Evolutionary conservation across 2,113 vertebrate species (phyloP).

Genomic region (Gadus macrocephalus): DNA sequence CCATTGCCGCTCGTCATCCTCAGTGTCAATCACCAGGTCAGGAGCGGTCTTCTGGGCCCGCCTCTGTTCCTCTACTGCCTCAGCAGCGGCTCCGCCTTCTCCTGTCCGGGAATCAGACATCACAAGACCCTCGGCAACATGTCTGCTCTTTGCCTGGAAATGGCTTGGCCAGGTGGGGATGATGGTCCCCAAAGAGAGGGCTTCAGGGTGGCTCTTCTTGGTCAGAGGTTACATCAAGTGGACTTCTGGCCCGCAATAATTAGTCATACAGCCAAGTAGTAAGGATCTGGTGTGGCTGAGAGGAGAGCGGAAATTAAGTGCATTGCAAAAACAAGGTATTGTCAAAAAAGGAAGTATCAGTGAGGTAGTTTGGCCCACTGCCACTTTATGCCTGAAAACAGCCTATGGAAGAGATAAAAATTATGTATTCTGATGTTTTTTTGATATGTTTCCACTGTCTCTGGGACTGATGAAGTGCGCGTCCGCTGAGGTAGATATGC

Average conservation of each 20-base stretch:
- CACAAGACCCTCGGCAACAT: conserved; percentile 55
- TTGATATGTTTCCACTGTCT: neutral
- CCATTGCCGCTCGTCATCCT: conserved; percentile 73
- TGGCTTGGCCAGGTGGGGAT: conserved; percentile 5
- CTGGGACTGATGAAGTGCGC: neutral
- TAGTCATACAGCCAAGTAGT: neutral
- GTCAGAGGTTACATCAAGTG: too few relatives aligned
- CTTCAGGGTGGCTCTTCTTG: neutral
- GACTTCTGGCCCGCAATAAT: too few relatives aligned
- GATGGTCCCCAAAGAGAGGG: neutral
- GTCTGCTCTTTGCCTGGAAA: neutral
- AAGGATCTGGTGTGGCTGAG: neutral
- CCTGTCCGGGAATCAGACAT: conserved; percentile 75
- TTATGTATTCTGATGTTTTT: too few relatives aligned
- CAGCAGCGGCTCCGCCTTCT: conserved; percentile 40
- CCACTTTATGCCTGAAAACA: neutral
- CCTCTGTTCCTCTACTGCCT: conserved; percentile 33
- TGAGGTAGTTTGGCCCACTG: neutral
- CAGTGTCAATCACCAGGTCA: conserved; percentile 80
- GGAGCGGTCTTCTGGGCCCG: conserved; percentile 61
- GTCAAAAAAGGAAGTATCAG: neutral
- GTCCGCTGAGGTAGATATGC: conserved; percentile 30
- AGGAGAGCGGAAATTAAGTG: neutral
- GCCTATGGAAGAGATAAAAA: neutral
- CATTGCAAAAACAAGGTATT: neutral